These are phyloP conservation scores for Pseudomyrmex gracilis DNA, from an alignment of 1,140 invertebrate species.

Conservation along the genomic window DNA sequence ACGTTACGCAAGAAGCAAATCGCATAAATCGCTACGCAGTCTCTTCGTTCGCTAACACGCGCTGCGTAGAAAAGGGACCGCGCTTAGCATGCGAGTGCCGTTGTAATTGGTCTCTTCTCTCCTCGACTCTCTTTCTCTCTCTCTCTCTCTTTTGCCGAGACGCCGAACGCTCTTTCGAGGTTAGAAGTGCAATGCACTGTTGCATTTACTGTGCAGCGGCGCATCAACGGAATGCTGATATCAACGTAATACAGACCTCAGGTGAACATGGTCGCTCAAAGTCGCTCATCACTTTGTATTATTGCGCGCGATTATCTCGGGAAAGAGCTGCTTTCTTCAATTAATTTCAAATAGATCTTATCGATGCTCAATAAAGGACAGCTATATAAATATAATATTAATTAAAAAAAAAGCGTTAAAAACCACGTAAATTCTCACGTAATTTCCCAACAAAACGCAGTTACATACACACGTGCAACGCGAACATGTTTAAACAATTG, in stretches of 20 bases:
- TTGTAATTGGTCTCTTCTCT: conserved; percentile 65
- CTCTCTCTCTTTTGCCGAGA: conserved; percentile 68
- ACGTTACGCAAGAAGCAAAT: conserved; percentile 32
- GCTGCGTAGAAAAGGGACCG: conserved; percentile 67
- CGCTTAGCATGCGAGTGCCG: conserved; percentile 71
- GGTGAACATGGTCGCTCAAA: conserved; percentile 23
- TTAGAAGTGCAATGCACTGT: conserved; percentile 76
- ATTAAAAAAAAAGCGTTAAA: no score
- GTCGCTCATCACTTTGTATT: conserved; percentile 6
- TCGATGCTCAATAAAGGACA: no score
- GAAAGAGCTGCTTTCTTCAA: no score
- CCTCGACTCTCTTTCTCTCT: no score
- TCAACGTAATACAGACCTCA: conserved; percentile 52
- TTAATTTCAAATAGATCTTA: no score
- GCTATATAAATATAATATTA: no score
- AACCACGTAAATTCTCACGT: no score
- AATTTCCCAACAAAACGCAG: no score
- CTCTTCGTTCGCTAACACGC: conserved; percentile 5
- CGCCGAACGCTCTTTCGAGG: conserved; percentile 73
- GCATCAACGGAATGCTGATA: conserved; percentile 69
- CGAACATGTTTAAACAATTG: no score
- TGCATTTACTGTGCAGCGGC: conserved; percentile 60
- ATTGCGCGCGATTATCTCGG: neutral
- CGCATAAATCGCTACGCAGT: conserved; percentile 35
- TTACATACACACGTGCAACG: no score